Evolutionary conservation across 2,888 invertebrate genomes (phyloP), one percentile per base, ranked within the genome.

Genomic region (Drosophila cognata): DNA sequence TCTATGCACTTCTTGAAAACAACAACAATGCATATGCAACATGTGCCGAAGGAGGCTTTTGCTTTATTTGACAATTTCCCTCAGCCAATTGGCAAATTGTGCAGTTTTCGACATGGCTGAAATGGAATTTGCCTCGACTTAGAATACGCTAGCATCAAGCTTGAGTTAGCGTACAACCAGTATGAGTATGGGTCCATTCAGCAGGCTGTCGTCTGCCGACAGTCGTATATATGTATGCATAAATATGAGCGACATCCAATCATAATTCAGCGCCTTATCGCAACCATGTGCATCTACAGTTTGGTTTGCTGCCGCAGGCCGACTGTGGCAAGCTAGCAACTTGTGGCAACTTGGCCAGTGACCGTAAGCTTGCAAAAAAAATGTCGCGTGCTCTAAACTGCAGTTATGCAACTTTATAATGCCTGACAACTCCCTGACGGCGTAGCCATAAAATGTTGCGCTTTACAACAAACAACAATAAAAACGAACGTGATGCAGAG

Each of bases 321-420:
- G 35, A 46, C 57, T 51, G 61, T 60, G 53, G 58, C 66, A 71
- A 53, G 43, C 60, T 57, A 36, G 72, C 61, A 66, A 58, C 53
- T 73, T 63, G 61, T 31, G 38, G 60, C 74, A 35, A 29, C 50
- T 50, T 58, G 71, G 71, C 71, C 84, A 74, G 58, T 71, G 84
- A 86, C 88, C 86, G 87, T 87, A 87, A 87, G 89, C 83, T 89
- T 89, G 83, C 81, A 73, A 89, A 81, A 21, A 86, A 89, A 88
- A 87, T 89, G 86, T 87, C 86, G 86, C 86, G 86, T 87, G 86
- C 86, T 85, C 86, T 89, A 85, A 89, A 87, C 85, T 88, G 89
- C 86, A 87, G 86, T 87, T 87, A 87, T 89, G 88, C 78, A 89
- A 87, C 88, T 87, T 87, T 89, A 87, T 80, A 81, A 83, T 88